These are phyloP conservation scores for Leptinotarsa rubiginosa DNA, from an alignment of 2,888 invertebrate species.

Conservation along the genomic window DNA sequence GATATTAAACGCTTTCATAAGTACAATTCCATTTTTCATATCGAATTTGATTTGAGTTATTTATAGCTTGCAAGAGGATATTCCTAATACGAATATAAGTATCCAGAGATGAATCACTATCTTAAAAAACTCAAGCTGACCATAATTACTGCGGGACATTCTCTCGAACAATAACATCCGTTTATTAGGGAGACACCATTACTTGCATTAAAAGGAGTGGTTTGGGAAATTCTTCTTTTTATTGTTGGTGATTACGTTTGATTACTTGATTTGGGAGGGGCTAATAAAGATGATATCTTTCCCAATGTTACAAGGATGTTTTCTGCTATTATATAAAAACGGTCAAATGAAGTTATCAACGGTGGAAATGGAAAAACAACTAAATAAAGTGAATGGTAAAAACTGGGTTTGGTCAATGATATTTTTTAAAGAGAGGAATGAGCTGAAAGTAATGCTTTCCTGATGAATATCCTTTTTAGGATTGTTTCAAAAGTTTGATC, in stretches of 20 bases:
- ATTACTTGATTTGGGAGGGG: neutral
- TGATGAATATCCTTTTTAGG: too few species aligned
- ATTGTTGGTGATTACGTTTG: neutral
- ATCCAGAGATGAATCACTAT: neutral
- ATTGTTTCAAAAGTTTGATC: too few species aligned
- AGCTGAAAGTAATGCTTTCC: too few species aligned
- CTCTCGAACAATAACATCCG: slow-evolving; percentile 6
- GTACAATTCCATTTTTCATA: too few species aligned
- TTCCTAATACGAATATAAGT: neutral
- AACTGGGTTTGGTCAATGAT: too few species aligned
- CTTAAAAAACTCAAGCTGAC: neutral
- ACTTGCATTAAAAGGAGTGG: neutral
- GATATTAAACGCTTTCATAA: too few species aligned
- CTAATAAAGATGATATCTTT: neutral
- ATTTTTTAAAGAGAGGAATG: too few species aligned
- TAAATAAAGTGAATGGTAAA: too few species aligned
- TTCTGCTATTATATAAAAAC: too few species aligned
- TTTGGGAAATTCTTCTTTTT: neutral
- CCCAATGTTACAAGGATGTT: too few species aligned
- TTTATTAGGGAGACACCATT: neutral
- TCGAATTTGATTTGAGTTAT: neutral
- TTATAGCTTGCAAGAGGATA: neutral
- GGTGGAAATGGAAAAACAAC: too few species aligned
- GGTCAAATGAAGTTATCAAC: too few species aligned
- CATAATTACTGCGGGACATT: neutral